Conservation (phyloP, 2,888 invertebrate species). For the Apomyelois bistriatella region DNA sequence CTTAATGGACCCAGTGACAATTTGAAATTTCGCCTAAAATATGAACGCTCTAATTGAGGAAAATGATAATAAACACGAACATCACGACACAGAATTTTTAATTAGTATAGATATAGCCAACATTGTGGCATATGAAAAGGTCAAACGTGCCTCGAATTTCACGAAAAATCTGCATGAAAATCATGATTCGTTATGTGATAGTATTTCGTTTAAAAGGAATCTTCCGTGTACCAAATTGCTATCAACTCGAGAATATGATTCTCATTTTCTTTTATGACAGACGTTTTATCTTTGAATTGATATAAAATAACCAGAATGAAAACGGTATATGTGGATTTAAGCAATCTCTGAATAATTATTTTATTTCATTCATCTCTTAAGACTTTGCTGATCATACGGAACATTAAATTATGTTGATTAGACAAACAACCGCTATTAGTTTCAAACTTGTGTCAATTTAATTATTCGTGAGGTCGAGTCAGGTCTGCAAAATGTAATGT, state of each 20-base stretch:
- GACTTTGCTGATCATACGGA: no score
- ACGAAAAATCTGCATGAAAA: neutral
- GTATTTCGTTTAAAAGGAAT: neutral
- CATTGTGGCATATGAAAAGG: neutral
- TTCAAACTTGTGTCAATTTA: neutral
- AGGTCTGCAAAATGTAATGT: conserved; percentile 19
- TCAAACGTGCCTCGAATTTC: neutral
- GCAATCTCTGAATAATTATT: no score
- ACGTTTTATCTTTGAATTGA: no score
- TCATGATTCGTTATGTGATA: neutral
- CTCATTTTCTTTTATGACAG: no score
- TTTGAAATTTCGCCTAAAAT: conserved; percentile 3
- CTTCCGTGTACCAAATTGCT: no score
- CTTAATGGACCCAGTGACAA: neutral
- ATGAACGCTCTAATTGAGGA: neutral
- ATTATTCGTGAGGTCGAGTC: conserved; percentile 4
- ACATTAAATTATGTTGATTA: neutral
- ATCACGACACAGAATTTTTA: neutral
- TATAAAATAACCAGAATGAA: no score
- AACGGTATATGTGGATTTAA: no score
- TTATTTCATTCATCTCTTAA: no score
- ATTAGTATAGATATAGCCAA: neutral
- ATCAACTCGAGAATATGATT: no score
- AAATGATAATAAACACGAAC: conserved; percentile 1
- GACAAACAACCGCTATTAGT: neutral